Evolutionary conservation across 1,140 invertebrate genomes (phyloP).

Genomic region (Drosophila gunungcola): DNA sequence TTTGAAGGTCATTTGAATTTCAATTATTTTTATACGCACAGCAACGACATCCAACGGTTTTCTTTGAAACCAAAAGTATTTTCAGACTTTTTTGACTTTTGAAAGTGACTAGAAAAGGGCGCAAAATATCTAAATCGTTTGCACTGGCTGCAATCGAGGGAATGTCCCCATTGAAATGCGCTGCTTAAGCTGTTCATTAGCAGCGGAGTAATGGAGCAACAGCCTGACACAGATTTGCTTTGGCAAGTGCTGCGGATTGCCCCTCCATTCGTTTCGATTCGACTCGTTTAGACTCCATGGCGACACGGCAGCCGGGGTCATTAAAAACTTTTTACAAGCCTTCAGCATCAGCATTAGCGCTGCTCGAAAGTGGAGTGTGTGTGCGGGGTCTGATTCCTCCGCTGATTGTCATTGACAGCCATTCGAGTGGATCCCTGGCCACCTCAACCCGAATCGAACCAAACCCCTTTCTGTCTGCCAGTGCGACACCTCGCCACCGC

Average conservation of each 20-base stretch:
- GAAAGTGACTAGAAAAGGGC: no score
- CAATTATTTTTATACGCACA: no score
- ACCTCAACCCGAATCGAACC: slow-evolving; percentile 1
- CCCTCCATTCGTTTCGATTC: slow-evolving; percentile 14
- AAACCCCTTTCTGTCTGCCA: slow-evolving; percentile 13
- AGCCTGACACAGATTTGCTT: slow-evolving; percentile 53
- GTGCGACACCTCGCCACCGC: slow-evolving; percentile 43
- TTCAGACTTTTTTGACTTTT: no score
- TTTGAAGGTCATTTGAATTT: no score
- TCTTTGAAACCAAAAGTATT: no score
- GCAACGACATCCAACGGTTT: no score
- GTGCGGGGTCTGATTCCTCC: slow-evolving; percentile 45
- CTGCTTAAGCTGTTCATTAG: slow-evolving; percentile 67
- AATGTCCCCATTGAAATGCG: slow-evolving; percentile 47
- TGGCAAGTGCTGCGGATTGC: slow-evolving; percentile 45
- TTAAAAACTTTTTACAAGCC: slow-evolving; percentile 75
- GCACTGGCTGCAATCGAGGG: slow-evolving; percentile 14
- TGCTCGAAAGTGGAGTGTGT: slow-evolving; percentile 23
- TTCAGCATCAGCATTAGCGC: slow-evolving; percentile 67
- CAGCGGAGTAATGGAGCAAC: slow-evolving; percentile 41
- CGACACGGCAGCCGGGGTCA: slow-evolving; percentile 44
- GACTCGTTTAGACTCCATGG: slow-evolving; percentile 20
- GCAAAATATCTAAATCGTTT: slow-evolving; percentile 4
- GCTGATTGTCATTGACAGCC: slow-evolving; percentile 54
- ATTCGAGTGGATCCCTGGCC: slow-evolving; percentile 21